These are phyloP conservation scores for Megalops atlanticus DNA, from an alignment of 2,113 vertebrate genomes.

Conservation along the genomic window DNA sequence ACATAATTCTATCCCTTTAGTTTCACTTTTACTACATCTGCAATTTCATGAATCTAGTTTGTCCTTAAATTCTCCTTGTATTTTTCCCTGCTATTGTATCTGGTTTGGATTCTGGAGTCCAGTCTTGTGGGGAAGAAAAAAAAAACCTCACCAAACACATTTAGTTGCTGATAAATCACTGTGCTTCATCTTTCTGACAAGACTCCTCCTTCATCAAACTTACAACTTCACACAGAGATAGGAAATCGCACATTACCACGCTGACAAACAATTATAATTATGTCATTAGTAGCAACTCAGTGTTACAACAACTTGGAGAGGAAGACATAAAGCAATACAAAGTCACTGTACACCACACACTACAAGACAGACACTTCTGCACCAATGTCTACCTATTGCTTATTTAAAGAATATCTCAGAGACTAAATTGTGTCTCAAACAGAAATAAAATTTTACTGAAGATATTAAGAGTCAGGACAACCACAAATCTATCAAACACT, in stretches of 20 bases:
- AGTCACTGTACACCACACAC: background rate
- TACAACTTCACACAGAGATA: constrained; percentile 89
- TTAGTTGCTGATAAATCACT: constrained; percentile 89
- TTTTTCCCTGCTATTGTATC: no score
- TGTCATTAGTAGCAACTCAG: constrained; percentile 88
- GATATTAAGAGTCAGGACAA: background rate
- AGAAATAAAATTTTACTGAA: background rate
- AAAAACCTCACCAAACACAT: constrained; percentile 86
- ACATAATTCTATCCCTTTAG: background rate
- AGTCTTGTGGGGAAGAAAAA: constrained; percentile 43
- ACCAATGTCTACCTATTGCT: no score
- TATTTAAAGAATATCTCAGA: no score
- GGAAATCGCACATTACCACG: constrained; percentile 86
- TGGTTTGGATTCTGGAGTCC: background rate
- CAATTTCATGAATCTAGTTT: background rate
- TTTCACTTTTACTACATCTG: background rate
- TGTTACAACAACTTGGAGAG: constrained; percentile 47
- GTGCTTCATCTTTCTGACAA: constrained; percentile 89
- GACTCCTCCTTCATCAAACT: constrained; percentile 91
- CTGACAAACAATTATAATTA: constrained; percentile 95
- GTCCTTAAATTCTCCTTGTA: background rate
- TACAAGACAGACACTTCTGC: background rate
- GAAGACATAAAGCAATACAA: background rate
- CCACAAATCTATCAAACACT: background rate
- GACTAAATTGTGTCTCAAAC: background rate